A percentile compares a stretch with the other conserved stretches of the same genome.
Evolutionary conservation across 2,113 vertebrate genomes (phyloP).

Genomic region (Myiopsitta monachus): DNA sequence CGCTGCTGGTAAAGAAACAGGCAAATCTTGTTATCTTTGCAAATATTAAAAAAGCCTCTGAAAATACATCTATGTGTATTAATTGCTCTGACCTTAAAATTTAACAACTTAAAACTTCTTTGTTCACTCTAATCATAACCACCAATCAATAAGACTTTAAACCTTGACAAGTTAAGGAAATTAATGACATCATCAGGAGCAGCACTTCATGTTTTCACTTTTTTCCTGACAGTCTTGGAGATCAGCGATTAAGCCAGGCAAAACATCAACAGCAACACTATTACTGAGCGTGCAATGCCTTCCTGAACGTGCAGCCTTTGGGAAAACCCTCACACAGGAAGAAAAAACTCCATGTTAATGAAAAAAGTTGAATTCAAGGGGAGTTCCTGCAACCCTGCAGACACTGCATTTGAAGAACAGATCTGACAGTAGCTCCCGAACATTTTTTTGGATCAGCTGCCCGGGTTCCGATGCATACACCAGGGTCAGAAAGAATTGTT

Average conservation of each 20-base stretch:
- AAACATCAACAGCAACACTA: neutral
- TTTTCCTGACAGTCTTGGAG: neutral
- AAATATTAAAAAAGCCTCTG: neutral
- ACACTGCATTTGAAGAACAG: neutral
- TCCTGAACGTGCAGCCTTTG: neutral
- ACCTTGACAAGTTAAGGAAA: neutral
- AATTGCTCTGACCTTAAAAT: neutral
- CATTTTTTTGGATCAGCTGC: neutral
- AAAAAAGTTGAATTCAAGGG: neutral
- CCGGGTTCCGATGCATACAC: neutral
- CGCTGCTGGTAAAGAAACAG: neutral
- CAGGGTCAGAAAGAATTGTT: neutral
- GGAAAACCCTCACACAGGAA: neutral
- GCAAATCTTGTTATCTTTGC: neutral
- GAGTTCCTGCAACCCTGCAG: neutral
- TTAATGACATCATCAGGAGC: neutral
- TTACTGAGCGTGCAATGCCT: neutral
- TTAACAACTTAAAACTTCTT: neutral
- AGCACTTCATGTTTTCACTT: neutral
- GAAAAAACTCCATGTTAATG: neutral
- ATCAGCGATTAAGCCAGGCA: neutral
- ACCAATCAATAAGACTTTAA: neutral
- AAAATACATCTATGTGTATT: neutral
- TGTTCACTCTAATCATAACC: neutral
- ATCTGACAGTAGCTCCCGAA: neutral